Conservation (phyloP, 2,113 vertebrate species). For the Hydrolagus affinis region DNA sequence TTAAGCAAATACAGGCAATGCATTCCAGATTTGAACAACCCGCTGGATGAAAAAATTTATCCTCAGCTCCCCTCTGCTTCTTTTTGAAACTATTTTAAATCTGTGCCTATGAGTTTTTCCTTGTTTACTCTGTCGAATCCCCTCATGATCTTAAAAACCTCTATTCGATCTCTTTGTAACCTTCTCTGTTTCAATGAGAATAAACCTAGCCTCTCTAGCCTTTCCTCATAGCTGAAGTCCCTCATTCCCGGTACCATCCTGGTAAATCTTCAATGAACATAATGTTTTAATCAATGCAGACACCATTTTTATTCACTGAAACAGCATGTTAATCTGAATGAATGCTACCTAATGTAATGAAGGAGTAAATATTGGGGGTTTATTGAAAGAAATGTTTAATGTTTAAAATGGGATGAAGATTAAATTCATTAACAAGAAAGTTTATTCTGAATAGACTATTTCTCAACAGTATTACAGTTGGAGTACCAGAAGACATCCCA, state of each 20-base stretch:
- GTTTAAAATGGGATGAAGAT: background rate
- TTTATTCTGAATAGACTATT: background rate
- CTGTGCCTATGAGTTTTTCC: no score
- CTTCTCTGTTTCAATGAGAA: no score
- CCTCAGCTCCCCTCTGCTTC: no score
- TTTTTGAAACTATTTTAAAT: no score
- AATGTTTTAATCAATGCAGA: conserved; percentile 7
- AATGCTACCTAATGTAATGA: background rate
- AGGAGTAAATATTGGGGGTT: background rate
- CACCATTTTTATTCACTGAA: background rate
- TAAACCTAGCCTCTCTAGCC: background rate
- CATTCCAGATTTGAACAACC: no score
- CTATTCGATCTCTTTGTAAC: no score
- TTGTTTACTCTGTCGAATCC: no score
- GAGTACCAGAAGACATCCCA: background rate
- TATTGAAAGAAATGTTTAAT: background rate
- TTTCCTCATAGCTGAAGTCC: background rate
- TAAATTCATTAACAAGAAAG: background rate
- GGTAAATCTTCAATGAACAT: conserved; percentile 4
- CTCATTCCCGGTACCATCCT: no score
- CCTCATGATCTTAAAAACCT: no score
- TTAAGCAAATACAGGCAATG: no score
- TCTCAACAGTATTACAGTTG: background rate
- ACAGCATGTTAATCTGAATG: background rate
- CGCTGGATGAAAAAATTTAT: no score